A percentile compares a stretch with the other conserved stretches of the same genome.
Evolutionary conservation across 1,140 invertebrate species (phyloP).

Genomic region (Asbolus verrucosus): DNA sequence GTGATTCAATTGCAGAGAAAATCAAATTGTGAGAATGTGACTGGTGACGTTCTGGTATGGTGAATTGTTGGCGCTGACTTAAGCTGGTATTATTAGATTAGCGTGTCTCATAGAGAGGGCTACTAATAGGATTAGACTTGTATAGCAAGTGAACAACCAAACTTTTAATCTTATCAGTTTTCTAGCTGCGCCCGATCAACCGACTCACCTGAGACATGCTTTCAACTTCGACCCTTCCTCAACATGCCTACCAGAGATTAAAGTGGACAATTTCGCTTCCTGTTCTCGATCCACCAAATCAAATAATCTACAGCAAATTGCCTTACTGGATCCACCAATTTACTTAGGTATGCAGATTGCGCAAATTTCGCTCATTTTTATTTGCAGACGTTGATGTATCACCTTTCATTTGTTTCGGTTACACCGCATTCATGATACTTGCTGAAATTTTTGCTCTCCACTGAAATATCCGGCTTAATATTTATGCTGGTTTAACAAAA

Average conservation of each 20-base stretch:
- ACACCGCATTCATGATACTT: too few species aligned
- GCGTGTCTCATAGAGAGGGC: slow-evolving; percentile 43
- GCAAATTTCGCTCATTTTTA: slow-evolving; percentile 4
- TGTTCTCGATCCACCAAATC: slow-evolving; percentile 19
- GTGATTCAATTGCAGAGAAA: slow-evolving; percentile 19
- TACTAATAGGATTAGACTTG: slow-evolving; percentile 48
- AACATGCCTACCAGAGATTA: slow-evolving; percentile 34
- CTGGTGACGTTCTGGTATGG: slow-evolving; percentile 23
- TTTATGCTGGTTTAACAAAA: background rate
- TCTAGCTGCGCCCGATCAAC: slow-evolving; percentile 40
- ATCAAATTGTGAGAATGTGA: slow-evolving; percentile 27
- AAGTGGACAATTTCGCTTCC: slow-evolving; percentile 28
- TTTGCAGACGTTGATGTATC: too few species aligned
- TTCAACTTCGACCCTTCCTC: slow-evolving; percentile 19
- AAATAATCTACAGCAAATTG: slow-evolving; percentile 11
- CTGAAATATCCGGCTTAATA: too few species aligned
- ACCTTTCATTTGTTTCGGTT: too few species aligned
- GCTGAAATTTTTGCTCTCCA: too few species aligned
- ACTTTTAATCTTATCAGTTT: slow-evolving; percentile 51
- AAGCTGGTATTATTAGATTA: slow-evolving; percentile 47
- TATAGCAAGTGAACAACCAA: slow-evolving; percentile 49
- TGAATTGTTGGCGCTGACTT: slow-evolving; percentile 42
- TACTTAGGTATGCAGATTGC: slow-evolving; percentile 3
- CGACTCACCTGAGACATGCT: slow-evolving; percentile 43
- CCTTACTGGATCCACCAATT: background rate